Percentiles rank a stretch among this genome's conserved stretches.
Evolutionary conservation across 2,113 vertebrate genomes (phyloP).

Genomic region (Leucosticte australis): DNA sequence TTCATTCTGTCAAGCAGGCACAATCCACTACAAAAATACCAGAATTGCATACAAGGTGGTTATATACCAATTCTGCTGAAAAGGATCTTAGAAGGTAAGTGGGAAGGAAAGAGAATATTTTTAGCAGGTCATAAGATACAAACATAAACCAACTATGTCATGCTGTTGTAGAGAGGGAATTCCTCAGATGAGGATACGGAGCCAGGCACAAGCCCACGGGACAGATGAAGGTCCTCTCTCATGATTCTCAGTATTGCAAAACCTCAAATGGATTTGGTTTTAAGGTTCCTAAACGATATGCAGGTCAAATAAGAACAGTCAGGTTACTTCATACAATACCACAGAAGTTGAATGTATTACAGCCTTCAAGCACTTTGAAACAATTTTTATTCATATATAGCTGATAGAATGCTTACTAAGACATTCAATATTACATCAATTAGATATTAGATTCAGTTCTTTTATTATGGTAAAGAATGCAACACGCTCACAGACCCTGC

Average conservation of each 20-base stretch:
- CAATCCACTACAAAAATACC: background rate
- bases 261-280: background rate
- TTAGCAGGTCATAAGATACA: conserved; percentile 22
- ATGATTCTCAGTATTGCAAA: background rate
- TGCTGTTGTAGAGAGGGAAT: conserved; percentile 23
- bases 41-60: background rate
- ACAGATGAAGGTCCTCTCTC: background rate
- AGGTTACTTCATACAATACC: background rate
- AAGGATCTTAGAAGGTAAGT: background rate
- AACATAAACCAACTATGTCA: conserved; percentile 21
- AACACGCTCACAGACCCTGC: background rate
- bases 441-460: background rate
- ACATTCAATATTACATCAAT: background rate
- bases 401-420: background rate
- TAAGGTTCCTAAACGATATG: background rate
- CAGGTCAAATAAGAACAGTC: background rate
- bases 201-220: background rate
- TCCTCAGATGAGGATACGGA: background rate
- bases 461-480: background rate
- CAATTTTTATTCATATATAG: background rate
- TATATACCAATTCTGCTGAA: background rate
- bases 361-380: background rate
- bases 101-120: background rate
- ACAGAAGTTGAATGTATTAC: background rate
- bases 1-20: background rate